A percentile compares a stretch with the other conserved stretches of the same genome.
These are phyloP conservation scores for Donacobius atricapilla DNA, from an alignment of 2,113 vertebrate species.

Conservation along the genomic window DNA sequence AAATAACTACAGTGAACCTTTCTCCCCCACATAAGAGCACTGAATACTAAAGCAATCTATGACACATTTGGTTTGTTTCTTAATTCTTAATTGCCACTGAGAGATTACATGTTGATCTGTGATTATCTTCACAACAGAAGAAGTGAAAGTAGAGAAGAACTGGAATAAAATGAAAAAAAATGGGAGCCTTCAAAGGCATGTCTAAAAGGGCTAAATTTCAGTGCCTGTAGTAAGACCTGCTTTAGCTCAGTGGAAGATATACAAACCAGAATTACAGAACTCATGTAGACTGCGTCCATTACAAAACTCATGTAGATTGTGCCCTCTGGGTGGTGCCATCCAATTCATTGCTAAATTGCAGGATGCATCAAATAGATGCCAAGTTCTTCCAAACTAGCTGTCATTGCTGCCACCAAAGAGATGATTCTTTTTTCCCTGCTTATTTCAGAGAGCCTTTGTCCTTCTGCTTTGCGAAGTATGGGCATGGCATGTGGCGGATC, in stretches of 20 bases:
- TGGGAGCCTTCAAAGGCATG: neutral
- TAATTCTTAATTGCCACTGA: constrained; percentile 16
- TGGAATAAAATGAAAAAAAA: neutral
- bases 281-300: neutral
- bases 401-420: neutral
- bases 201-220: neutral
- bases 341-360: neutral
- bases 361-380: neutral
- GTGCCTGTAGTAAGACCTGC: neutral
- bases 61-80: neutral
- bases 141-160: neutral
- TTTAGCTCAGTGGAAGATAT: neutral
- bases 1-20: neutral
- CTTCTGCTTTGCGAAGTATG: neutral
- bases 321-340: neutral
- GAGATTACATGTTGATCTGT: neutral
- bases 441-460: neutral
- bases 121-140: neutral
- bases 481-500: neutral
- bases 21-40: neutral
- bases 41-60: neutral
- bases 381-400: neutral
- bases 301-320: neutral
- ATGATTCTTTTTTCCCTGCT: neutral
- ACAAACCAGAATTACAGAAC: neutral